Evolutionary conservation across 1,140 invertebrate genomes (phyloP).

Genomic region (Lucilia cuprina): DNA sequence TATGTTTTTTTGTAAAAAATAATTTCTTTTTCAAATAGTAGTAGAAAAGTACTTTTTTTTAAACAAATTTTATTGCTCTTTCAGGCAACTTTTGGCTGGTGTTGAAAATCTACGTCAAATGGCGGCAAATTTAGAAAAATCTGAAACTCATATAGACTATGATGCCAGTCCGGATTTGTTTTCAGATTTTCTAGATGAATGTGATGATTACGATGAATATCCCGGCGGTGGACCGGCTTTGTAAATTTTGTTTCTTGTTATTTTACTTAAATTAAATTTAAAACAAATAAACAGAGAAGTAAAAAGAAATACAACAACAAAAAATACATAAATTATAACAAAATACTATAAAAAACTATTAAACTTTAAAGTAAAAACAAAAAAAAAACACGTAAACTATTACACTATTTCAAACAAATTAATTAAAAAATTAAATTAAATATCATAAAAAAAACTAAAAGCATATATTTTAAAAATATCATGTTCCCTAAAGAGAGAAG

Average conservation of each 20-base stretch:
- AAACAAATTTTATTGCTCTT: not conserved
- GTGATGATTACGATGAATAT: slow-evolving; percentile 38
- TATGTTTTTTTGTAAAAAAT: no score
- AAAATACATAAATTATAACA: not conserved
- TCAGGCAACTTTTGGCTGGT: slow-evolving; percentile 71
- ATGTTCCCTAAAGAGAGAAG: slow-evolving; percentile 4
- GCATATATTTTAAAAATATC: slow-evolving; percentile 29
- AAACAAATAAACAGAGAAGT: not conserved
- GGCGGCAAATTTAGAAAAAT: slow-evolving; percentile 52
- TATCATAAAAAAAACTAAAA: slow-evolving; percentile 15
- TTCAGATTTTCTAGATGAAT: slow-evolving; percentile 46
- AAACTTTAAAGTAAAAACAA: slow-evolving; percentile 13
- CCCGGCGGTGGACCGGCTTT: slow-evolving; percentile 40
- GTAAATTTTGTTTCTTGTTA: slow-evolving; percentile 38
- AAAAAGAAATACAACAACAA: not conserved
- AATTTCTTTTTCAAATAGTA: no score
- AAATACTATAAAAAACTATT: slow-evolving; percentile 30
- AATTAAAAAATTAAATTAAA: not conserved
- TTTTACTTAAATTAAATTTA: not conserved
- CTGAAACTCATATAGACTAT: slow-evolving; percentile 42
- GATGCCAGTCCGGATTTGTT: slow-evolving; percentile 54
- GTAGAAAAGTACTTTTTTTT: no score
- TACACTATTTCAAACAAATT: slow-evolving; percentile 10
- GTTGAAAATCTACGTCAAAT: slow-evolving; percentile 72
- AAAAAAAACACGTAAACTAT: slow-evolving; percentile 1